Evolutionary conservation across 2,888 invertebrate genomes (phyloP).

Genomic region (Netelia virgata): DNA sequence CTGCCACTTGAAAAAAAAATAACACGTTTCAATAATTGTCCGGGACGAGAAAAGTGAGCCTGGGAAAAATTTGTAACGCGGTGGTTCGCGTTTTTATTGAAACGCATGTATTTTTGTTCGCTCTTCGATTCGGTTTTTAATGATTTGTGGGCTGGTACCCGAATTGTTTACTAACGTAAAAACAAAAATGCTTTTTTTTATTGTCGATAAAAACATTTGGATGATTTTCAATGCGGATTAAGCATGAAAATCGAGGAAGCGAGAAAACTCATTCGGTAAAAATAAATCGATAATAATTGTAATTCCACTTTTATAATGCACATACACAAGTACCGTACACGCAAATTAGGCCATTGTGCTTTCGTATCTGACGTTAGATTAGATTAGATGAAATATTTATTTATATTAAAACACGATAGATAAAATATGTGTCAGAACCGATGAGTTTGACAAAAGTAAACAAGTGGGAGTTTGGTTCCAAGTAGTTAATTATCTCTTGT

Average conservation of each 20-base stretch:
- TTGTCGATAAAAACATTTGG: too few relatives aligned
- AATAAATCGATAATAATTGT: background rate
- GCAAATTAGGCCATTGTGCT: too few relatives aligned
- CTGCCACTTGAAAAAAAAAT: background rate
- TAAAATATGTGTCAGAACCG: background rate
- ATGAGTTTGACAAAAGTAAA: background rate
- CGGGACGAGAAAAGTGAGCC: background rate
- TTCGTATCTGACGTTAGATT: too few relatives aligned
- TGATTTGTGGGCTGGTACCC: background rate
- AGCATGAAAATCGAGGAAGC: background rate
- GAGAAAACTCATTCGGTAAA: background rate
- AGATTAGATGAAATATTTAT: too few relatives aligned
- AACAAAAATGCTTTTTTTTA: too few relatives aligned
- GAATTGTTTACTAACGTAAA: too few relatives aligned
- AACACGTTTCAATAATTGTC: background rate
- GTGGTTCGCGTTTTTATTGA: background rate
- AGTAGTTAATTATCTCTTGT: background rate
- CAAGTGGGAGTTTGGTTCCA: background rate
- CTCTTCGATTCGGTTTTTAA: background rate
- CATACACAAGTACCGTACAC: background rate
- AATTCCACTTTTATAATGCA: background rate
- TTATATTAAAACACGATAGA: background rate
- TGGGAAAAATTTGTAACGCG: background rate
- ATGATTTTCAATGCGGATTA: too few relatives aligned
- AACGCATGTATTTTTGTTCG: background rate